These are phyloP conservation scores for Motacilla alba DNA, from an alignment of 2,113 vertebrate species.

Conservation along the genomic window DNA sequence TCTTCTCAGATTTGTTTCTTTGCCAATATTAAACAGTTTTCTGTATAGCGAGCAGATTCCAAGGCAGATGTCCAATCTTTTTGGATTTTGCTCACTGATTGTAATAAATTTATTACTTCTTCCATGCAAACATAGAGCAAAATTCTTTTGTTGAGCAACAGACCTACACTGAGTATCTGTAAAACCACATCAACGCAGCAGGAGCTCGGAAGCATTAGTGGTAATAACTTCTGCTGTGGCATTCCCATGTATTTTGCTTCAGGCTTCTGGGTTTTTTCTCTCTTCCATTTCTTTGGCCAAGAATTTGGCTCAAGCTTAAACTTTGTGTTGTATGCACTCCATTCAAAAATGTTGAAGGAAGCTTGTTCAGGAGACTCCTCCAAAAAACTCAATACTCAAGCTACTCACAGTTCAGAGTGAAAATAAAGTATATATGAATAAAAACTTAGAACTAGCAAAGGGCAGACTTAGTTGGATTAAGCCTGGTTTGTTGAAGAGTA, in stretches of 20 bases:
- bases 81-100: constrained; percentile 52
- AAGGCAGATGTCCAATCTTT: constrained; percentile 56
- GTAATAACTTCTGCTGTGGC: background rate
- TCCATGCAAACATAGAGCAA: constrained; percentile 22
- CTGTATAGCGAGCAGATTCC: constrained; percentile 40
- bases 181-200: background rate
- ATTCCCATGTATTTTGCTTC: background rate
- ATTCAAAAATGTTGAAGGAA: background rate
- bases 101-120: constrained; percentile 43
- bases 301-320: background rate
- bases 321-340: background rate
- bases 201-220: background rate
- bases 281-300: background rate
- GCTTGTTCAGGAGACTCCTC: background rate
- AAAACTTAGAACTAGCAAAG: background rate
- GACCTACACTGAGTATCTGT: background rate
- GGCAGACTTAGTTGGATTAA: background rate
- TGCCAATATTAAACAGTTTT: constrained; percentile 52
- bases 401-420: background rate
- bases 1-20: constrained; percentile 37
- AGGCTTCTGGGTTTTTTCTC: background rate
- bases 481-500: background rate
- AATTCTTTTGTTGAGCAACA: constrained; percentile 48
- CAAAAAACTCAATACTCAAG: background rate
- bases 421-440: background rate